Evolutionary conservation across 2,888 invertebrate species (phyloP), one percentile per base, ranked within the genome.

Genomic region (Ariolimax columbianus): DNA sequence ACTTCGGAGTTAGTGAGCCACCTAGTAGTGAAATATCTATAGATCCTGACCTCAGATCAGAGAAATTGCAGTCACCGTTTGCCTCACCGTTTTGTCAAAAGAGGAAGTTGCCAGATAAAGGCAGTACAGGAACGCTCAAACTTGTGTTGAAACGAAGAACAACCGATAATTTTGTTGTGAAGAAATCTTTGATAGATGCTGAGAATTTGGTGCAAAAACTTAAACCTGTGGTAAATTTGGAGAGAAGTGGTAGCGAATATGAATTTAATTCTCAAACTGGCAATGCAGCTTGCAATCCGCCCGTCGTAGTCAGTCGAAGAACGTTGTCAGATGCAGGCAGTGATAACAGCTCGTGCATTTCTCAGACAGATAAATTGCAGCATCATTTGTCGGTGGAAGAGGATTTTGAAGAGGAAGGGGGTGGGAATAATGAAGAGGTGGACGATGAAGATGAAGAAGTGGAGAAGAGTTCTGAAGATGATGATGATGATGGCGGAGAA

Each of bases 211-310:
- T 82, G 0, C 26, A 68, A 43, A 77, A 85, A 36, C 55, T 82
- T 11, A 82, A 78, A 36, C 77, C 85, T 33, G 72, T 72, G n/a
- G 82, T 85, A 19, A 70, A 78, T 72, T 30, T 82, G 38, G 82
- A 82, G 55, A 85, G 72, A 59, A 82, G 82, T 85, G 85, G 82
- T n/a, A 85, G 82, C 82, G 81, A 81, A 77, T 85, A 77, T 82
- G 85, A 85, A 51, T 85, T 33, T 77, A 82, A 85, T 26, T 59
- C 84, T 43, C 66, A 84, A n/a, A 43, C 78, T 38, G 38, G 78
- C n/a, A 38, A 14, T 38, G 79, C 59, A 6, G 43, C 33, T 23
- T 68, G 43, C 30, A 70, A 55, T 26, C n/a, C 70, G 14, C 77
- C 84, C 55, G 72, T 79, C 19, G 23, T 77, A 26, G 82, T 85